These are phyloP conservation scores for Pseudorectes ferrugineus DNA, from an alignment of 2,113 vertebrate genomes.

Conservation along the genomic window DNA sequence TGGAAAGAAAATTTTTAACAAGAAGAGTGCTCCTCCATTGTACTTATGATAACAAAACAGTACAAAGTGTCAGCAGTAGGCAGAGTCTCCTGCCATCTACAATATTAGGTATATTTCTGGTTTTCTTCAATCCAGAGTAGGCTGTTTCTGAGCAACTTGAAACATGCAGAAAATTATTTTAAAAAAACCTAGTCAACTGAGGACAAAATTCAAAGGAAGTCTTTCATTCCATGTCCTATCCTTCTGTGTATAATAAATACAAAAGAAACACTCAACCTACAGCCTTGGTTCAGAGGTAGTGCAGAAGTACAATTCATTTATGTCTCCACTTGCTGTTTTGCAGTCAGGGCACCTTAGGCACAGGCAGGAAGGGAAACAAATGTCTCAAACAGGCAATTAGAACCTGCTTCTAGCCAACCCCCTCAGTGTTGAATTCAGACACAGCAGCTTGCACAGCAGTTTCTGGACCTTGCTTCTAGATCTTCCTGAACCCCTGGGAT, in stretches of 20 bases:
- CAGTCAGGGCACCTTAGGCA: neutral
- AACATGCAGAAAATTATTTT: neutral
- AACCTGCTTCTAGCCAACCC: neutral
- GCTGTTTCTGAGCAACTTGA: slow-evolving; percentile 45
- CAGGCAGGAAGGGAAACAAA: neutral
- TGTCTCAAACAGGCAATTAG: neutral
- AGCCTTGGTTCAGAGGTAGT: neutral
- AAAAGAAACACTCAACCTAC: neutral
- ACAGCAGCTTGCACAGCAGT: neutral
- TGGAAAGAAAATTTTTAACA: slow-evolving; percentile 51
- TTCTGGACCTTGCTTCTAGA: neutral
- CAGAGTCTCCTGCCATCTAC: slow-evolving; percentile 12
- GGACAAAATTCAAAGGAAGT: neutral
- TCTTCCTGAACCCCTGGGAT: neutral
- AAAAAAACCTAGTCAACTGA: neutral
- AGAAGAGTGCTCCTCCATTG: slow-evolving; percentile 49
- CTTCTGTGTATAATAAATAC: neutral
- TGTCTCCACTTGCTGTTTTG: neutral
- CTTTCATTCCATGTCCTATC: neutral
- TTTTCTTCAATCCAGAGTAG: slow-evolving; percentile 6
- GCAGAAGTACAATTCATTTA: neutral
- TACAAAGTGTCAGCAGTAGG: slow-evolving; percentile 36
- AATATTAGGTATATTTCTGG: neutral
- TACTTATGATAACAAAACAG: slow-evolving; percentile 23
- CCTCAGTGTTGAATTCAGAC: neutral